Evolutionary conservation across 2,113 vertebrate genomes (phyloP), one percentile per base, ranked within the genome.

Genomic region (Platysternon megacephalum): DNA sequence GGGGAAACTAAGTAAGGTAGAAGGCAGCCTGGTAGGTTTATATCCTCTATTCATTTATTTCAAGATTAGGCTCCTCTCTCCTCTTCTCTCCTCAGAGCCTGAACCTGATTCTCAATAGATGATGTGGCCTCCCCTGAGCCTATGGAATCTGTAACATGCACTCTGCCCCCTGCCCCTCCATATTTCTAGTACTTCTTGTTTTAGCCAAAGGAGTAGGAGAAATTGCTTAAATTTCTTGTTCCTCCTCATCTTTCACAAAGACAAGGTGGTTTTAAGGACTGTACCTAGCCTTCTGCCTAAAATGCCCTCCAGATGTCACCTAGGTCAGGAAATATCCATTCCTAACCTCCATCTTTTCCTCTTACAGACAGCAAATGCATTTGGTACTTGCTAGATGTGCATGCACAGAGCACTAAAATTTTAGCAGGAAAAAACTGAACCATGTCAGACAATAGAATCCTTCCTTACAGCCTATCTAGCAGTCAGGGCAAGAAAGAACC

Each of bases 261-360:
- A 52, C 42, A 88, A 91, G 26, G 7, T 85, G 52, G 52, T 79
- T 94, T 56, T 48, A 92, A 92, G 83, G 89, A 35, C 55, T 91
- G 26, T 39, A 26, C n/a, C 78, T 84, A 55, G 79, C 42, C 0
- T 0, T 52, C 87, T 28, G 44, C 5, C 0, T 19, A 82, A 89
- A 48, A 1, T 86, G 72, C 52, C 49, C 48, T 84, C 79, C 61
- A 87, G 72, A n/a, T 88, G 61, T 91, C 61, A 61, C 49, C 29
- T 80, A 65, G 21, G 52, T 8, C 44, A 91, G 78, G 84, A 95
- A 95, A 91, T 78, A 49, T 39, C 35, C 58, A 32, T 46, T 96
- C 52, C 52, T 11, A 53, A 0, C 7, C 78, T 80, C 0, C 0
- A n/a, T 35, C 32, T 79, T 42, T 76, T 44, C 72, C 39, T 76